Base-by-base conservation (phyloP, 2,113 vertebrate genomes). In the Porphyrio hochstetteri region DNA sequence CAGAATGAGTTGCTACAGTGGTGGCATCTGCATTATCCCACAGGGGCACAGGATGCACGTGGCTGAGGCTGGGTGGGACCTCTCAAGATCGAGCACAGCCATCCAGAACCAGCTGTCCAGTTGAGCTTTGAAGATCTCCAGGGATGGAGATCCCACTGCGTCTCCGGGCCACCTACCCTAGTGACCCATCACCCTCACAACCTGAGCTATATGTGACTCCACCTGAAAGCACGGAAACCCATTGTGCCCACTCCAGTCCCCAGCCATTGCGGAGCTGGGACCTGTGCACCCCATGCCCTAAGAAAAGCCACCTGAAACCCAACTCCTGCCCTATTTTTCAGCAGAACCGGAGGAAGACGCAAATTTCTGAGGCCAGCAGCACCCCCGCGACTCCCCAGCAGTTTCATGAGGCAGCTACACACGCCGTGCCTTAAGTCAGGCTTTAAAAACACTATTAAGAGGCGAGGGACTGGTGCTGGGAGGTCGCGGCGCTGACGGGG, bases 91-190 rank as follows among this genome's bases (percentile, higher is more conserved):
- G 35, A 52, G 36, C 29, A 48, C 50, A 52, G 2, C 16, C 46
- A n/a, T n/a, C 25, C 0, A 1, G 6, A 18, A 33, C 56, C 1
- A 0, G 27, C 19, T 8, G 24, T 24, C 50, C 44, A 9, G 8
- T 1, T 9, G 48, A 7, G 20, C 59, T 76, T 10, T 17, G 50
- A 31, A 33, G 1, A 2, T 7, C 29, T 3, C 38, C 59, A 13
- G 0, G 2, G 56, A 59, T 2, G 3, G 19, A 24, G 36, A 24
- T 36, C 8, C 35, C 28, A 1, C 0, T 53, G n/a, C 25, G 35
- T 75, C 46, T 44, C 1, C 0, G 5, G 42, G 24, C 14, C 35
- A 20, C 71, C 20, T 4, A 14, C 1, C 27, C 60, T 64, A 36
- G 13, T 0, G 4, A 33, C n/a, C 27, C 9, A 1, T 13, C 40